These are phyloP conservation scores for Polydrusus tereticollis DNA, from an alignment of 2,888 invertebrate genomes.

Conservation along the genomic window DNA sequence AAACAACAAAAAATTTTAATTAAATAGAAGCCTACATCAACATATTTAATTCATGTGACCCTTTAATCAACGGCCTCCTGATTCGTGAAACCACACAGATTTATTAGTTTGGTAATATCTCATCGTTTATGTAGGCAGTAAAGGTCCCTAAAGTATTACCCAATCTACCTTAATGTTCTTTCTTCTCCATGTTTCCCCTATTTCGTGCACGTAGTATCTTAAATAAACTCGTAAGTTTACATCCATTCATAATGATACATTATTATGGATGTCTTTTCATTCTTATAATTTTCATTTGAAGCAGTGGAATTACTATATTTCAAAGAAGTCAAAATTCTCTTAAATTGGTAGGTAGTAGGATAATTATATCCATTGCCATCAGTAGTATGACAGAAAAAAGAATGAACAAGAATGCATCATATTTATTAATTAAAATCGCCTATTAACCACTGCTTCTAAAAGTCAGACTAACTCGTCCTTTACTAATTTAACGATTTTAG, in stretches of 20 bases:
- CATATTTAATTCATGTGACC: background rate
- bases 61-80: background rate
- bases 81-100: conserved; percentile 16
- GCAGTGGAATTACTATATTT: too few relatives aligned
- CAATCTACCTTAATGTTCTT: conserved; percentile 37
- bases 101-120: conserved; percentile 27
- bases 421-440: too few relatives aligned
- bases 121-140: conserved; percentile 33
- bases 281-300: too few relatives aligned
- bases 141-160: conserved; percentile 38
- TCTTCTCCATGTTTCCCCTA: conserved; percentile 16
- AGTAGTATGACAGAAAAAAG: too few relatives aligned
- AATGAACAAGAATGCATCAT: too few relatives aligned
- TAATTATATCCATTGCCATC: too few relatives aligned
- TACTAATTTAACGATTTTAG: too few relatives aligned
- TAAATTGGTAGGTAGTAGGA: too few relatives aligned
- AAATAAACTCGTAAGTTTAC: conserved; percentile 13
- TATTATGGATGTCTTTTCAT: conserved; percentile 1
- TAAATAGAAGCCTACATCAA: background rate
- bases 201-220: conserved; percentile 24
- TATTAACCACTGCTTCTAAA: too few relatives aligned
- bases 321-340: too few relatives aligned
- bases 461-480: too few relatives aligned
- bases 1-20: too few relatives aligned
- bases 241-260: conserved; percentile 15